Evolutionary conservation across 1,140 invertebrate genomes (phyloP), one percentile per base, ranked within the genome.

Genomic region (Episyrphus balteatus): DNA sequence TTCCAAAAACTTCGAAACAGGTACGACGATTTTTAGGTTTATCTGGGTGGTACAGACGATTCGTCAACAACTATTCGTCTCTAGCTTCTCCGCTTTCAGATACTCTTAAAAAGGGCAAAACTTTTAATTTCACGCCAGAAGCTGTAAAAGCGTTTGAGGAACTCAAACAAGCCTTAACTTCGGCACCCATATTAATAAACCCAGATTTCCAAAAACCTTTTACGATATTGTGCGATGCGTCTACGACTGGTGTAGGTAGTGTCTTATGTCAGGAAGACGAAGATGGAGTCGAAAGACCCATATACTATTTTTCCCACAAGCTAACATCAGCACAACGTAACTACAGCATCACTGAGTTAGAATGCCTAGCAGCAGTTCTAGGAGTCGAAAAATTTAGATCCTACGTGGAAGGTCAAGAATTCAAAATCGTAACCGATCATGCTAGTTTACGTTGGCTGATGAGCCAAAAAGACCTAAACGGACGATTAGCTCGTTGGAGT

Each of bases 11-110:
- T 34, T 44, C 60, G 7, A 67, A 60, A 41, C 59, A 71, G 34
- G 18, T 73, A 0, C 46, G 64, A 26, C 42, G 57, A 2, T 73
- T 75, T 50, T 46, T 73, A 1, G 70, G 72, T 2, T 64, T 72
- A 42, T 55, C 59, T 1, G 54, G 50, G 1, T 64, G 62, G 64
- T 68, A 68, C 36, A 45, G 66, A 2, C 30, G 56, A 0, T 70
- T 70, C 39, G 50, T 67, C 2, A 37, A 45, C 0, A 50, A 62
- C 26, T 71, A 66, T 44, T 51, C 62, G 0, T 5, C 42, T 11
- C 7, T 43, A 12, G 26, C 42, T 13, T n/a, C 26, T 14, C 42
- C 42, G 13, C n/a, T 43, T 5, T 13, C 21, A 50, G 1, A 50
- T 46, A 12, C 14, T 3, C 34, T 36, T 12, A 36, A 15, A 10